Conservation (phyloP, 2,797 vertebrate species). For the Aldrovandia affinis region DNA sequence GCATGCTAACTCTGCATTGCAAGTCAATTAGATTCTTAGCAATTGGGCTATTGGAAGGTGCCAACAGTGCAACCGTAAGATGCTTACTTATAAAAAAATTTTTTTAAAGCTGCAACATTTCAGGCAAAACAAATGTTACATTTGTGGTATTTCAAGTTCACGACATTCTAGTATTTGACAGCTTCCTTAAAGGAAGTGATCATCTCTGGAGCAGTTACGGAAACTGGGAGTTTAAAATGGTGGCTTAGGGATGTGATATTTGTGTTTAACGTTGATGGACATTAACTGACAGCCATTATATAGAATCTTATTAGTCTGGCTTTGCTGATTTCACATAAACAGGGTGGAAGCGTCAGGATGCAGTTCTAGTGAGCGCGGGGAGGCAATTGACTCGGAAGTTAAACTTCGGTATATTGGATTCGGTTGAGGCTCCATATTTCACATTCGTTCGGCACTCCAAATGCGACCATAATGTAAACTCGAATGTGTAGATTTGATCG, state of each 20-base stretch:
- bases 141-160: constrained; percentile 4
- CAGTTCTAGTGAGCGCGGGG: not conserved
- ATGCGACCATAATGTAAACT: not conserved
- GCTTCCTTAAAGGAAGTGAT: constrained; percentile 3
- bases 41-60: not conserved
- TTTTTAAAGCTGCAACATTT: not conserved
- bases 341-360: constrained; percentile 46
- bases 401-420: not conserved
- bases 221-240: constrained; percentile 35
- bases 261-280: constrained; percentile 51
- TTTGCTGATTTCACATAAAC: constrained; percentile 44
- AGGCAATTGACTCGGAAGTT: not conserved
- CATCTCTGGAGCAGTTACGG: constrained; percentile 17
- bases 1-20: not conserved
- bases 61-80: not conserved
- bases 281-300: constrained; percentile 62
- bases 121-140: not conserved
- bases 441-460: not conserved
- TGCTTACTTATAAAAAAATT: not conserved
- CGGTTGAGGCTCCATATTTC: not conserved
- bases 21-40: not conserved
- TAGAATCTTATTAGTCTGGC: constrained; percentile 50
- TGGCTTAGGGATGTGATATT: constrained; percentile 57
- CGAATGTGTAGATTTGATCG: not conserved
- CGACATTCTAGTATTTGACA: not conserved